Conservation (phyloP, 2,113 vertebrate species). For the Callochromis pleurospilus region DNA sequence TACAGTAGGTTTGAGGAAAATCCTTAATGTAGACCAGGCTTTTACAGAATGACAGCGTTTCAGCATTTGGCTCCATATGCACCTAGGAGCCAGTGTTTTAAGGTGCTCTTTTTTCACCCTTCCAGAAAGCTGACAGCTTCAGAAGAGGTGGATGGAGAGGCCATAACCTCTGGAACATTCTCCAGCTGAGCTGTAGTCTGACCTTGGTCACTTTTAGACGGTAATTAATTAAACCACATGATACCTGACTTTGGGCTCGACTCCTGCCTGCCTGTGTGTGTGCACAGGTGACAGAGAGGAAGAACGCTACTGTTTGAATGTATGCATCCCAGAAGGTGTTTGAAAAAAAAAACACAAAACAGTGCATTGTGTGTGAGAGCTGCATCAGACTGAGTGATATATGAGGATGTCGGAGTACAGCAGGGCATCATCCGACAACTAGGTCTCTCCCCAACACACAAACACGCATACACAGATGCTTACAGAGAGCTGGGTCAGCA, state of each 20-base stretch:
- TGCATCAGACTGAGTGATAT: constrained; percentile 56
- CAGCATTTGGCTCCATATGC: background rate
- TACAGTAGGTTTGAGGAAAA: background rate
- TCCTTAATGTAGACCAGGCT: background rate
- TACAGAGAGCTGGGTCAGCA: constrained; percentile 47
- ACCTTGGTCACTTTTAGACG: constrained; percentile 66
- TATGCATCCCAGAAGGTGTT: background rate
- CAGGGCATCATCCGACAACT: constrained; percentile 22
- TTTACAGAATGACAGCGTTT: background rate
- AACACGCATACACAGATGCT: background rate
- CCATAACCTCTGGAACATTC: constrained; percentile 53
- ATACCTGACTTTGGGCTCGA: constrained; percentile 35
- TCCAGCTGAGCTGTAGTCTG: constrained; percentile 37
- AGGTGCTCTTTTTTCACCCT: constrained; percentile 31
- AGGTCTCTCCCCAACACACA: background rate
- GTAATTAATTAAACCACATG: constrained; percentile 74
- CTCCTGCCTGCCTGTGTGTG: background rate
- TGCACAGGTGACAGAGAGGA: background rate
- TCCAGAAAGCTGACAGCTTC: constrained; percentile 38
- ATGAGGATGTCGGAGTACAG: constrained; percentile 47
- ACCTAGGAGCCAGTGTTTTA: background rate
- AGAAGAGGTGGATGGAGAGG: constrained; percentile 26
- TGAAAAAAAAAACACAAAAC: background rate
- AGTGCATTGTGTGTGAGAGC: background rate
- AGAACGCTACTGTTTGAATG: background rate